Percentiles rank a stretch among this genome's conserved stretches.
Conservation (phyloP, 2,113 vertebrate species). For the Chloropsis cyanopogon region DNA sequence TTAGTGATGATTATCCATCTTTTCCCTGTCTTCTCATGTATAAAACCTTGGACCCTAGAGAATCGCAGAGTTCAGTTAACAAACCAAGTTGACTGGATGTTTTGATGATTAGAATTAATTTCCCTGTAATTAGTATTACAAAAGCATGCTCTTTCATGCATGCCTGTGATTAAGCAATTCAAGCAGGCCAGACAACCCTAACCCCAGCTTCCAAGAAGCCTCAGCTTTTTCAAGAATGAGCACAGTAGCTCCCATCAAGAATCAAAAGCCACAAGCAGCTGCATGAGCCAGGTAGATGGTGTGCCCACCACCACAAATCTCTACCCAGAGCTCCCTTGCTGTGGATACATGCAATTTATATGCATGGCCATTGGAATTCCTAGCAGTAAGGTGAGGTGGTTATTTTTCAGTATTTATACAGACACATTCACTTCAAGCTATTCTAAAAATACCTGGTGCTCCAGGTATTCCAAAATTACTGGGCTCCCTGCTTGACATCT, state of each 20-base stretch:
- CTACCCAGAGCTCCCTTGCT: background rate
- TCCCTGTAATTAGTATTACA: background rate
- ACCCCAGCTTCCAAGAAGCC: background rate
- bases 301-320: background rate
- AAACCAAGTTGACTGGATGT: background rate
- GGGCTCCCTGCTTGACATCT: background rate
- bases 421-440: background rate
- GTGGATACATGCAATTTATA: accelerated
- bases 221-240: background rate
- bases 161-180: constrained; percentile 7
- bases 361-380: background rate
- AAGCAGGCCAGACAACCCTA: background rate
- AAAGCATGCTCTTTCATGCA: background rate
- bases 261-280: background rate
- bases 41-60: background rate
- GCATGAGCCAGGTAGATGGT: background rate
- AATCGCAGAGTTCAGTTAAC: background rate
- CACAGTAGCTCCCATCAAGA: background rate
- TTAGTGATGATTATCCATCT: background rate
- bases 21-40: background rate
- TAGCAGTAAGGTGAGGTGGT: background rate
- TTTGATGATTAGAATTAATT: background rate
- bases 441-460: background rate
- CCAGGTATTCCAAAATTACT: background rate
- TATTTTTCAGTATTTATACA: background rate